A percentile compares a stretch with the other conserved stretches of the same genome.
phyloP scores from a whole-genome alignment of 1,140 invertebrate species.

The Drosophila arawakana region DNA sequence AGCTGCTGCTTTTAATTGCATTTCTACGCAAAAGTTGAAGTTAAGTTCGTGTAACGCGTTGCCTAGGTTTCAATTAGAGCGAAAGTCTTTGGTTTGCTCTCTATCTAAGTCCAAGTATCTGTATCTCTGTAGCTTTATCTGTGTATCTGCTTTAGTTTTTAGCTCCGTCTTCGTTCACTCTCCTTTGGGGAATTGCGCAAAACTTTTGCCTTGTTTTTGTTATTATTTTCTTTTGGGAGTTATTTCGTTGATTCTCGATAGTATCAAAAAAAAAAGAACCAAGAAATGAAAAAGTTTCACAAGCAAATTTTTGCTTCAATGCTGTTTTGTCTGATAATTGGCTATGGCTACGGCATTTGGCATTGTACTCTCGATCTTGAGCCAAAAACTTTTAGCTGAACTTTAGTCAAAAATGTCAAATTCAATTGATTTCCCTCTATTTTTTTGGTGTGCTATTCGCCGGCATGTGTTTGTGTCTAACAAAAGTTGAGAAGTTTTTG shows the following conservation, averaged over 20 bases:
- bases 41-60: conserved; percentile 56
- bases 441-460: conserved; percentile 3
- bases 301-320: conserved; percentile 68
- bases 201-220: conserved; percentile 52
- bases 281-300: conserved; percentile 47
- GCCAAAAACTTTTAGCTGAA: conserved; percentile 54
- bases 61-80: conserved; percentile 77
- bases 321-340: conserved; percentile 76
- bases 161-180: not conserved
- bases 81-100: not conserved
- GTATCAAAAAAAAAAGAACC: conserved; percentile 34
- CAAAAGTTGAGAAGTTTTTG: conserved; percentile 26
- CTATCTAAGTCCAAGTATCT: conserved; percentile 31
- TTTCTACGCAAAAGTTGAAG: conserved; percentile 76
- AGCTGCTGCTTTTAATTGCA: conserved; percentile 80
- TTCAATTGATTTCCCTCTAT: conserved; percentile 67
- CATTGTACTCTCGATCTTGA: conserved; percentile 41
- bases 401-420: conserved; percentile 67
- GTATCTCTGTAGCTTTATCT: conserved; percentile 9
- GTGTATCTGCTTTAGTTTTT: conserved; percentile 19
- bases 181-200: conserved; percentile 31
- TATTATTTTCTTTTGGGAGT: conserved; percentile 46
- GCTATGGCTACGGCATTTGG: conserved; percentile 66
- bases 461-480: conserved; percentile 10
- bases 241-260: conserved; percentile 75